A percentile compares a stretch with the other conserved stretches of the same genome.
phyloP scores from a whole-genome alignment of 2,797 vertebrate genomes.

The Erethizon dorsatum region DNA sequence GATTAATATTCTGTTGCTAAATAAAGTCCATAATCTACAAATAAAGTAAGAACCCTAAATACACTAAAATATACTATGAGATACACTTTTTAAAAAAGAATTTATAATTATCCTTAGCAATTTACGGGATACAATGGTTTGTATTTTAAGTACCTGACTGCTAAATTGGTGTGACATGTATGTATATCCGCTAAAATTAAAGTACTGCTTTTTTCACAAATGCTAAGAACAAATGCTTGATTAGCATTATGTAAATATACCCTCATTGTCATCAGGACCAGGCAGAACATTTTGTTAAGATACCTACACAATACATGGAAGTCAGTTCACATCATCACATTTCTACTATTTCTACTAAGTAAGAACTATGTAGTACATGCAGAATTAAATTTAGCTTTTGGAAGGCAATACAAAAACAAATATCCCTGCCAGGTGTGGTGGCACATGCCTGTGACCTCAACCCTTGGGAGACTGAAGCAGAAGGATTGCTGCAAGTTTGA shows the following conservation, averaged over 20 bases:
- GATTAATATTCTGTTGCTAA: neutral
- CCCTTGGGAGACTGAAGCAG: neutral
- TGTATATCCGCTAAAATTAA: conserved; percentile 75
- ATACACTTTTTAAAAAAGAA: neutral
- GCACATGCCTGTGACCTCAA: neutral
- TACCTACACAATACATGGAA: conserved; percentile 78
- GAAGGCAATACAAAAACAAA: neutral
- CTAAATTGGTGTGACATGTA: conserved; percentile 79
- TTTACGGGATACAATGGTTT: conserved; percentile 69
- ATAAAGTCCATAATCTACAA: conserved; percentile 29
- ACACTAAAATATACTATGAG: conserved; percentile 1
- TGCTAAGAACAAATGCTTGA: conserved; percentile 85
- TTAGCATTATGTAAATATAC: conserved; percentile 86
- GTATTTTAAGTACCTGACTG: conserved; percentile 78
- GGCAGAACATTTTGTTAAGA: conserved; percentile 86
- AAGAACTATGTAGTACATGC: conserved; percentile 67
- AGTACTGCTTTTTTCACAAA: conserved; percentile 84
- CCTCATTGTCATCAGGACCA: conserved; percentile 84
- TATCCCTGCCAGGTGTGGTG: neutral
- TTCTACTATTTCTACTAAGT: neutral
- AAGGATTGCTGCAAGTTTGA: neutral
- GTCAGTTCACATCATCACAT: conserved; percentile 79
- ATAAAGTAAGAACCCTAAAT: conserved; percentile 48
- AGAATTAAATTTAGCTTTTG: conserved; percentile 6
- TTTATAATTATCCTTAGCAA: conserved; percentile 22